phyloP scores from a whole-genome alignment of 2,113 vertebrate species.

The Datnioides undecimradiatus region DNA sequence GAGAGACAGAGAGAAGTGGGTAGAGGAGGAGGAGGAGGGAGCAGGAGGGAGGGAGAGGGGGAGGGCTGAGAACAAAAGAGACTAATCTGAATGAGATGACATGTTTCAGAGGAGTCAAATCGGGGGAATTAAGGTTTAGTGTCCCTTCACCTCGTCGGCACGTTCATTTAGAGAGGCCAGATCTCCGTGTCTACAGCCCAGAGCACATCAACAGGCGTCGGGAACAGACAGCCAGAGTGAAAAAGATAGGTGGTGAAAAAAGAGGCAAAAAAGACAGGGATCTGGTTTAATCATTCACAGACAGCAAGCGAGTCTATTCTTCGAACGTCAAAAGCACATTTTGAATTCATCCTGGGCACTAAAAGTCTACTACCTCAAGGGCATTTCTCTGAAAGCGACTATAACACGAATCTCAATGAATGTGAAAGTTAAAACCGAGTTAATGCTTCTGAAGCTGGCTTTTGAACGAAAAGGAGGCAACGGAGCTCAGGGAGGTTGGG shows the following conservation, averaged over 20 bases:
- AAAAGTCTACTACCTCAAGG: constrained; percentile 69
- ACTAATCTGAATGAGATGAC: constrained; percentile 85
- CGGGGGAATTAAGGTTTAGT: constrained; percentile 81
- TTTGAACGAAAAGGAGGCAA: constrained; percentile 38
- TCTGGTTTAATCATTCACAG: constrained; percentile 76
- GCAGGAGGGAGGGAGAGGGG: constrained; percentile 21
- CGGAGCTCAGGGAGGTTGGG: constrained; percentile 15
- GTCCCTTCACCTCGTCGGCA: constrained; percentile 76
- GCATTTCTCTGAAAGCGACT: constrained; percentile 64
- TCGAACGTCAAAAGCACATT: constrained; percentile 71
- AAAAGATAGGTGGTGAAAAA: constrained; percentile 45
- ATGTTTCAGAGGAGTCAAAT: constrained; percentile 83
- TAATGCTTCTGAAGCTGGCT: constrained; percentile 26
- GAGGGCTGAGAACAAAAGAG: constrained; percentile 82
- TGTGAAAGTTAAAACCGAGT: constrained; percentile 65
- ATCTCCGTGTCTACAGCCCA: constrained; percentile 59
- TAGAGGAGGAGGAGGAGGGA: constrained; percentile 27
- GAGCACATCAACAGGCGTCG: constrained; percentile 65
- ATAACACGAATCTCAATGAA: constrained; percentile 49
- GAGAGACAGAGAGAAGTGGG: constrained; percentile 30
- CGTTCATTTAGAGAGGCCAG: constrained; percentile 79
- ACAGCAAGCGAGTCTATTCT: constrained; percentile 67
- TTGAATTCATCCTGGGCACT: constrained; percentile 70
- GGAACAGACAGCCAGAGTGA: constrained; percentile 55
- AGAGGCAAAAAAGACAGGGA: constrained; percentile 33